A percentile compares a stretch with the other conserved stretches of the same genome.
Evolutionary conservation across 64 coral and sea anemone species (phyloP).

Genomic region (Stylophora pistillata): DNA sequence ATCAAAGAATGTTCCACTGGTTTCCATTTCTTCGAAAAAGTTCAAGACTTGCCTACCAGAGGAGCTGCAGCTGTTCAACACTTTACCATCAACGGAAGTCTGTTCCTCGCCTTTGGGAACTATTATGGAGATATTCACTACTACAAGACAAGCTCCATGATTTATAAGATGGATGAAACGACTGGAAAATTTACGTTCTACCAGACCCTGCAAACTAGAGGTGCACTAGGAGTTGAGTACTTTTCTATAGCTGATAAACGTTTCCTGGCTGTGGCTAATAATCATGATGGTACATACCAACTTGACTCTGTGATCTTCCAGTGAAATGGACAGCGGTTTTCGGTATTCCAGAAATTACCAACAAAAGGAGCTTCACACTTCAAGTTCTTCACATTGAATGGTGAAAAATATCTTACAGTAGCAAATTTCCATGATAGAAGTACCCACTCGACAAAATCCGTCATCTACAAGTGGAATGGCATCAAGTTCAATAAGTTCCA

Average conservation of each 20-base stretch:
- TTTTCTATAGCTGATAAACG: conserved; percentile 1
- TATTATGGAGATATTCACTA: background rate
- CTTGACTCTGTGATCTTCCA: background rate
- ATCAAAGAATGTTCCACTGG: background rate
- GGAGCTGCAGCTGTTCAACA: background rate
- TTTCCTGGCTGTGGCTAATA: background rate
- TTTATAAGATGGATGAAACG: background rate
- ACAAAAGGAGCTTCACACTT: background rate
- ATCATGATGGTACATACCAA: background rate
- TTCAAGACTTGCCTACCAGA: background rate
- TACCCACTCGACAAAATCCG: background rate
- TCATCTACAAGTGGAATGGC: background rate
- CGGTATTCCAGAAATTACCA: conserved; percentile 5
- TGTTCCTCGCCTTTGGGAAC: background rate
- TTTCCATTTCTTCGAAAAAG: conserved; percentile 7
- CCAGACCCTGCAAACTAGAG: conserved; percentile 2
- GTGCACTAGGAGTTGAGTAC: background rate
- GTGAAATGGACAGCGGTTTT: conserved; percentile 6
- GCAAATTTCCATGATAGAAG: background rate
- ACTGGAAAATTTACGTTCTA: background rate
- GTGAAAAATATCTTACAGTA: background rate
- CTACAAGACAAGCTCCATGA: background rate
- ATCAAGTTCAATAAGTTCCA: conserved; percentile 4
- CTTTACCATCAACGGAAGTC: background rate
- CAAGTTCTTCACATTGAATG: background rate